Conservation (phyloP, 2,797 vertebrate genomes). For the Chelmon rostratus region DNA sequence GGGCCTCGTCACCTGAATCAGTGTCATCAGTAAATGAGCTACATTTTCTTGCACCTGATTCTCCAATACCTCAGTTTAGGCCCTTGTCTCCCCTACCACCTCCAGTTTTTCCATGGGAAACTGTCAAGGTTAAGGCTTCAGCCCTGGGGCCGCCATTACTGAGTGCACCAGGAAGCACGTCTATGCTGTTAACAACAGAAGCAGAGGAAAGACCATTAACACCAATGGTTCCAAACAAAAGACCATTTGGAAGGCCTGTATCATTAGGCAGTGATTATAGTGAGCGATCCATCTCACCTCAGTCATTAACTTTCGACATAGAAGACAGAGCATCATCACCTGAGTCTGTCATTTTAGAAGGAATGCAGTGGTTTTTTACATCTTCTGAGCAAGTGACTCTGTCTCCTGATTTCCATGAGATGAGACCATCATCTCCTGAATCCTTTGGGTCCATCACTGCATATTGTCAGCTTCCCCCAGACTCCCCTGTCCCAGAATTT, state of each 20-base stretch:
- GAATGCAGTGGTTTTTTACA: constrained; percentile 41
- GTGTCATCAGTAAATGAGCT: constrained; percentile 68
- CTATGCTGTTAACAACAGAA: constrained; percentile 38
- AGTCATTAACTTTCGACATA: constrained; percentile 64
- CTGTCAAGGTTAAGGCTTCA: constrained; percentile 11
- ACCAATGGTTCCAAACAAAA: constrained; percentile 80
- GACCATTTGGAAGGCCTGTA: constrained; percentile 74
- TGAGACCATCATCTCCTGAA: constrained; percentile 58
- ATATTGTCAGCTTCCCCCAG: constrained; percentile 35
- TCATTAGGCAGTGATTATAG: constrained; percentile 69
- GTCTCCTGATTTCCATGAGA: constrained; percentile 48
- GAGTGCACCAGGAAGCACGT: constrained; percentile 8
- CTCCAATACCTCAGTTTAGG: constrained; percentile 67
- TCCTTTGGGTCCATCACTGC: constrained; percentile 33
- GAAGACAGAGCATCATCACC: constrained; percentile 73
- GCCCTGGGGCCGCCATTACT: constrained; percentile 23
- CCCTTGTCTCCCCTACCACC: constrained; percentile 79
- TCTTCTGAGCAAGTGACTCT: constrained; percentile 27
- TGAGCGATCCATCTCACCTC: constrained; percentile 63
- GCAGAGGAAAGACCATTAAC: constrained; percentile 72
- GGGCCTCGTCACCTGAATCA: constrained; percentile 75
- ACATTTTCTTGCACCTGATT: constrained; percentile 70
- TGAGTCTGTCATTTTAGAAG: constrained; percentile 59
- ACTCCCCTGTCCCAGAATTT: constrained; percentile 55
- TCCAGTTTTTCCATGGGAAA: constrained; percentile 62